These are phyloP conservation scores for Drosophila paramelanica DNA, from an alignment of 2,888 invertebrate genomes.

Conservation along the genomic window DNA sequence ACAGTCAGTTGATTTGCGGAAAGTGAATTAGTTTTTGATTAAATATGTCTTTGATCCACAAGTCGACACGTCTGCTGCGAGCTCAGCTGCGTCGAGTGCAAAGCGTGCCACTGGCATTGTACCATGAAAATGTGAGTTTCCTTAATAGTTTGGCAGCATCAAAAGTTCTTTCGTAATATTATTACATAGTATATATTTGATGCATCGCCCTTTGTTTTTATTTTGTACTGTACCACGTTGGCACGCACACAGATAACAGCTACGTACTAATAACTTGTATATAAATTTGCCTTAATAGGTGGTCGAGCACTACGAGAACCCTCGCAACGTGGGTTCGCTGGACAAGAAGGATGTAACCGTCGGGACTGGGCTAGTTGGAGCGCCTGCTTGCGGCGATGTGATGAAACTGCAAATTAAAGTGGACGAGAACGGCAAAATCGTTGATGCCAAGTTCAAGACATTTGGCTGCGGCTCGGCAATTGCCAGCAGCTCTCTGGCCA, in stretches of 20 bases:
- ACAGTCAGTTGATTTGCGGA: constrained; percentile 23
- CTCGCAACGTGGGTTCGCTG: constrained; percentile 98
- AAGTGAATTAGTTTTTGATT: background rate
- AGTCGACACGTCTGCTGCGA: constrained; percentile 77
- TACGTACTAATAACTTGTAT: constrained; percentile 23
- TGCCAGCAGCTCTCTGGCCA: constrained; percentile 96
- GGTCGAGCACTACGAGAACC: constrained; percentile 99
- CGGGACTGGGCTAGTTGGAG: constrained; percentile 99
- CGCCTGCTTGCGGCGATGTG: constrained; percentile 99
- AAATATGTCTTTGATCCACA: constrained; percentile 82
- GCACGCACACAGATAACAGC: constrained; percentile 42
- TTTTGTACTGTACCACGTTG: constrained; percentile 13
- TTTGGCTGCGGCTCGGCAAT: constrained; percentile 99
- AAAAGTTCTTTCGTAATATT: constrained; percentile 69
- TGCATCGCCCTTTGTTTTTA: constrained; percentile 26
- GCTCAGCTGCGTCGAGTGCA: constrained; percentile 82
- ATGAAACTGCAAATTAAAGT: constrained; percentile 98
- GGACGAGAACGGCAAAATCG: constrained; percentile 97
- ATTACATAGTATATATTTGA: constrained; percentile 37
- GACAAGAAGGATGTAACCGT: constrained; percentile 97
- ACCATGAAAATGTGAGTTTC: constrained; percentile 90
- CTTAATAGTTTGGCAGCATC: constrained; percentile 22
- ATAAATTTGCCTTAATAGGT: constrained; percentile 87
- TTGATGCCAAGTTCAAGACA: constrained; percentile 99
- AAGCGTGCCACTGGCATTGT: constrained; percentile 87